Evolutionary conservation across 1,140 invertebrate genomes (phyloP), one percentile per base, ranked within the genome.

Genomic region (Rhagoletis pomonella): DNA sequence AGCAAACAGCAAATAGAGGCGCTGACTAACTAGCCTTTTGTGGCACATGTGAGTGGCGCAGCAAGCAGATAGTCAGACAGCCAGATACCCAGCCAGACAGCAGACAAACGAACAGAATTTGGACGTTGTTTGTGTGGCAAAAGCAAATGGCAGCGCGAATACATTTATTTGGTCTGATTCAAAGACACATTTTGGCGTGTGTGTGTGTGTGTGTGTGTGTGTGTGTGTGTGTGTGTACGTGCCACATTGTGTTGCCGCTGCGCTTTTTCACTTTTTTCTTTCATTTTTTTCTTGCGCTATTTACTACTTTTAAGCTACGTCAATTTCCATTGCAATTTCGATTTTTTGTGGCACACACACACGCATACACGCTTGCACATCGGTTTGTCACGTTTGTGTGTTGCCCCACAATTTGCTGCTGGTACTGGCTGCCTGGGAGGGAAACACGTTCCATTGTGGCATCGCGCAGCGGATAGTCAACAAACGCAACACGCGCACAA

Each of bases 361-460:
- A 81, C 12, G 19, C 47, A 55, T 42, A 55, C 14, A 4, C 44
- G 1, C 12, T 12, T 47, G 1, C 12, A 44, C 60, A 17, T 62
- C n/a, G 60, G 3, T 4, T 14, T 62, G 12, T 62, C 10, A 29
- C 7, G 67, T 42, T n/a, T n/a, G n/a, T n/a, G n/a, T 73, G 12
- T 73, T 17, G 67, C 67, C 9, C 4, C 73, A 81, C 44, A 77
- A 77, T 55, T 55, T 77, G 47, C 73, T 55, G 67, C 44, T n/a
- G n/a, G n/a, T n/a, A n/a, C n/a, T n/a, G n/a, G n/a, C n/a, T n/a
- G 73, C 73, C 50, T 81, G 73, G 73, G n/a, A n/a, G n/a, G n/a
- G 50, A 81, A 81, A 81, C 73, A 81, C 73, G 73, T 81, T 10
- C 73, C 73, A 81, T 58, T 81, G 73, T 47, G 73, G 73, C 47